Evolutionary conservation across 2,797 vertebrate genomes (phyloP).

Genomic region (Pangasius krempfi): DNA sequence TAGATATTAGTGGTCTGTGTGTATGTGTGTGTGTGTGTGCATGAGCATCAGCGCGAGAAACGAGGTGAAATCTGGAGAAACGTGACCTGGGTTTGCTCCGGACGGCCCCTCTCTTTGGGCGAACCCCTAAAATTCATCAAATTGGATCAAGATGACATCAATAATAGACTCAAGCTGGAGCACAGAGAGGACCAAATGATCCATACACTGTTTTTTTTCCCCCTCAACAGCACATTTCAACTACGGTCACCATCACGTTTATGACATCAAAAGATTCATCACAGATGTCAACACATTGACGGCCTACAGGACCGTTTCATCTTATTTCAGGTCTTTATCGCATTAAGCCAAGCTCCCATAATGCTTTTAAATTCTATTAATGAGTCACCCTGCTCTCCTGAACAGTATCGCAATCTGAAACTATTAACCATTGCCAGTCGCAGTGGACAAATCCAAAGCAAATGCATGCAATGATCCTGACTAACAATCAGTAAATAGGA

Average conservation of each 20-base stretch:
- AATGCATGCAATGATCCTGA: slow-evolving; percentile 19
- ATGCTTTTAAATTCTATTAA: slow-evolving; percentile 54
- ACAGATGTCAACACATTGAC: slow-evolving; percentile 62
- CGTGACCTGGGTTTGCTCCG: slow-evolving; percentile 59
- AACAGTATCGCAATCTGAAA: slow-evolving; percentile 40
- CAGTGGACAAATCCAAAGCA: slow-evolving; percentile 41
- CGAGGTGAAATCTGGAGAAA: slow-evolving; percentile 57
- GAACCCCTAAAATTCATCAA: slow-evolving; percentile 62
- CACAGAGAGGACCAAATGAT: slow-evolving; percentile 56
- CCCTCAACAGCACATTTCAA: slow-evolving; percentile 56
- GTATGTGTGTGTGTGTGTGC: slow-evolving; percentile 30
- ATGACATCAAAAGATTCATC: slow-evolving; percentile 62
- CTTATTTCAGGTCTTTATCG: slow-evolving; percentile 58
- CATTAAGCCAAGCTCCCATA: slow-evolving; percentile 52
- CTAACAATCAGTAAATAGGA: slow-evolving; percentile 31
- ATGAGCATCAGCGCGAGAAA: slow-evolving; percentile 48
- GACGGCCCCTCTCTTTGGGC: slow-evolving; percentile 60
- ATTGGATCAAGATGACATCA: slow-evolving; percentile 65
- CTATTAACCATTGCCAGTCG: slow-evolving; percentile 40
- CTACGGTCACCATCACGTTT: slow-evolving; percentile 55
- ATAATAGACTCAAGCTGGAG: slow-evolving; percentile 63
- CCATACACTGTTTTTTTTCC: slow-evolving; percentile 59
- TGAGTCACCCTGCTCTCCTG: slow-evolving; percentile 48
- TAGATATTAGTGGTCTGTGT: slow-evolving; percentile 6
- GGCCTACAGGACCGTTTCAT: slow-evolving; percentile 56